Conservation (phyloP, 2,113 vertebrate genomes). For the Toxotes chatareus region DNA sequence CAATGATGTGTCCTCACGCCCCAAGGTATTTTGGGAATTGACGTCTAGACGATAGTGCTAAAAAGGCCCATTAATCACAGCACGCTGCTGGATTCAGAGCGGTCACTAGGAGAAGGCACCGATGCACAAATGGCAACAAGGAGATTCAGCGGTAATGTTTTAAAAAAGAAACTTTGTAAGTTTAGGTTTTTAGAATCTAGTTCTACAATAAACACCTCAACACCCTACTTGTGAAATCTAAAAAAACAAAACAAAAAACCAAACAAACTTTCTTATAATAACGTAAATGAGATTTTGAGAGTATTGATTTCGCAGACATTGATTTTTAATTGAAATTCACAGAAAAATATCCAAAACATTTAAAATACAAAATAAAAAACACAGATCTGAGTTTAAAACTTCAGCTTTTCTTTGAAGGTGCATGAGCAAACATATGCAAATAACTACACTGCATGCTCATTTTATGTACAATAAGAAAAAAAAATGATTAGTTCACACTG, state of each 20-base stretch:
- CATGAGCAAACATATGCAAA: not conserved
- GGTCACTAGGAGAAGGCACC: slow-evolving; percentile 14
- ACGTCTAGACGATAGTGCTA: slow-evolving; percentile 66
- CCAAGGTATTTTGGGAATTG: slow-evolving; percentile 72
- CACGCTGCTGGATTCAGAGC: slow-evolving; percentile 29
- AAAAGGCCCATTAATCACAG: slow-evolving; percentile 69
- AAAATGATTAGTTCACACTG: not conserved
- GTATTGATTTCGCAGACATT: not conserved
- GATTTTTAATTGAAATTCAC: no score
- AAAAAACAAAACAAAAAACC: not conserved
- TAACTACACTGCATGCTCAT: not conserved
- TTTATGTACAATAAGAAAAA: not conserved
- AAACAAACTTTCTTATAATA: not conserved
- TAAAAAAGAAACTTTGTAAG: not conserved
- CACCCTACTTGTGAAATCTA: not conserved
- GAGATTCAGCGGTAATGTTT: slow-evolving; percentile 9
- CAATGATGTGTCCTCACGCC: slow-evolving; percentile 48
- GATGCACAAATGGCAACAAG: slow-evolving; percentile 15
- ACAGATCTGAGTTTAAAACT: not conserved
- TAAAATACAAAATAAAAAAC: no score
- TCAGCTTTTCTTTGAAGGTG: not conserved
- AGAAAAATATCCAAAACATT: no score
- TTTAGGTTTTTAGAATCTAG: not conserved
- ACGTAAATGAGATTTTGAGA: not conserved
- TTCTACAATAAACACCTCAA: not conserved